These are phyloP conservation scores for Cetoscarus ocellatus DNA, from an alignment of 2,797 vertebrate species.

Conservation along the genomic window DNA sequence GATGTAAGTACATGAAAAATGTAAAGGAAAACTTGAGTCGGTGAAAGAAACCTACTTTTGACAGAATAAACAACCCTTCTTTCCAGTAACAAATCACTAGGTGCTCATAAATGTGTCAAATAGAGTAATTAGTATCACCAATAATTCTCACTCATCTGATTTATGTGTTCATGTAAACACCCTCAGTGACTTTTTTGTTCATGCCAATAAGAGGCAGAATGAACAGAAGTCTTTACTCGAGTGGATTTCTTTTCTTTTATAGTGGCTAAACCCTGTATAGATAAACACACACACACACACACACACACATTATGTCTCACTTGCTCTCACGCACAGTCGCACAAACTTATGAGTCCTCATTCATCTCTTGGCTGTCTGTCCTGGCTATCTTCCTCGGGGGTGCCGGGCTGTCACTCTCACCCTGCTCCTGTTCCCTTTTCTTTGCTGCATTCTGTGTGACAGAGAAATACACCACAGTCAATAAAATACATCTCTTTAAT, in stretches of 20 bases:
- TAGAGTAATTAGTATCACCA: too few relatives aligned
- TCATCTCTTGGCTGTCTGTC: conserved; percentile 91
- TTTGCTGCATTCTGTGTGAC: conserved; percentile 87
- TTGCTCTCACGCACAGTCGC: conserved; percentile 11
- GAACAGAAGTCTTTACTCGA: conserved; percentile 17
- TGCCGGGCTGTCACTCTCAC: conserved; percentile 85
- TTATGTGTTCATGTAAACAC: too few relatives aligned
- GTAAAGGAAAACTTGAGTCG: too few relatives aligned
- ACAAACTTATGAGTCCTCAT: conserved; percentile 85
- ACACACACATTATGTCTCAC: conserved; percentile 7
- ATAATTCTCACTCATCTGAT: too few relatives aligned
- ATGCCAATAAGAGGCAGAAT: conserved; percentile 23
- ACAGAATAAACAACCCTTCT: too few relatives aligned
- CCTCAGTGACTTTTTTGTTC: background rate
- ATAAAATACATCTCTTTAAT: background rate
- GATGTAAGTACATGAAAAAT: too few relatives aligned
- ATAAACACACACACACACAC: conserved; percentile 20
- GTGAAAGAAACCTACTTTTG: too few relatives aligned
- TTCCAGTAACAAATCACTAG: too few relatives aligned
- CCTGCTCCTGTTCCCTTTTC: conserved; percentile 89
- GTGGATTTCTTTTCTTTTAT: conserved; percentile 37
- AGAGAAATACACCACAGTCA: conserved; percentile 37
- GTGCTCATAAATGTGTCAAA: too few relatives aligned
- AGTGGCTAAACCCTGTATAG: conserved; percentile 51
- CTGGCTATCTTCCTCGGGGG: conserved; percentile 88